Conservation (phyloP, 2,113 vertebrate species). For the Ptyas mucosa region DNA sequence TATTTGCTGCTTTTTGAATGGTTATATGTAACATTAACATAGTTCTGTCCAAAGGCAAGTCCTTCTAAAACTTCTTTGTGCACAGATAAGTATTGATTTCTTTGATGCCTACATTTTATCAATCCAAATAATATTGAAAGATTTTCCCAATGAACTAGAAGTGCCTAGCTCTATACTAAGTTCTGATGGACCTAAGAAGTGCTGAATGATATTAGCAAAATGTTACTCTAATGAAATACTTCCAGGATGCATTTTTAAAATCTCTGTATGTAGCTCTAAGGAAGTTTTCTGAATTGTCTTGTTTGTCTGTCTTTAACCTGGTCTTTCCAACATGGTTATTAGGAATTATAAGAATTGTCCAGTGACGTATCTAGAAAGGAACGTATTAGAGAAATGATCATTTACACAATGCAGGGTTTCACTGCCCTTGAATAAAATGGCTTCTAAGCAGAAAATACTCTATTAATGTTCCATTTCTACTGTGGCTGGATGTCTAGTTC, state of each 20-base stretch:
- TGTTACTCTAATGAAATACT: background rate
- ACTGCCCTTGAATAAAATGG: background rate
- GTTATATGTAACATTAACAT: slow-evolving; percentile 18
- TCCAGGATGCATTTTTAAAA: background rate
- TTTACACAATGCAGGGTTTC: background rate
- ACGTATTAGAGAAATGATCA: background rate
- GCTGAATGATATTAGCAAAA: background rate
- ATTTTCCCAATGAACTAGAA: background rate
- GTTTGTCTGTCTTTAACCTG: background rate
- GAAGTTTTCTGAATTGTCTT: background rate
- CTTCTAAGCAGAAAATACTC: background rate
- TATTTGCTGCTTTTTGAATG: slow-evolving; percentile 48
- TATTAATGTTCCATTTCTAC: background rate
- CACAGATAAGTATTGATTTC: background rate
- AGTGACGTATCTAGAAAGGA: background rate
- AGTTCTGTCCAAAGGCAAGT: background rate
- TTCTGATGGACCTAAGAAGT: background rate
- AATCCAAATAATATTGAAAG: background rate
- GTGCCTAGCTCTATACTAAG: background rate
- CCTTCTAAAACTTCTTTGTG: background rate
- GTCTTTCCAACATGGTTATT: background rate
- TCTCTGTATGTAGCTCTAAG: background rate
- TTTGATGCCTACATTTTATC: background rate
- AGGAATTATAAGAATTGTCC: background rate
- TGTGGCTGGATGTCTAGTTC: background rate